Base-by-base conservation (phyloP, 1,140 invertebrate genomes). In the Drosophila ambigua region DNA sequence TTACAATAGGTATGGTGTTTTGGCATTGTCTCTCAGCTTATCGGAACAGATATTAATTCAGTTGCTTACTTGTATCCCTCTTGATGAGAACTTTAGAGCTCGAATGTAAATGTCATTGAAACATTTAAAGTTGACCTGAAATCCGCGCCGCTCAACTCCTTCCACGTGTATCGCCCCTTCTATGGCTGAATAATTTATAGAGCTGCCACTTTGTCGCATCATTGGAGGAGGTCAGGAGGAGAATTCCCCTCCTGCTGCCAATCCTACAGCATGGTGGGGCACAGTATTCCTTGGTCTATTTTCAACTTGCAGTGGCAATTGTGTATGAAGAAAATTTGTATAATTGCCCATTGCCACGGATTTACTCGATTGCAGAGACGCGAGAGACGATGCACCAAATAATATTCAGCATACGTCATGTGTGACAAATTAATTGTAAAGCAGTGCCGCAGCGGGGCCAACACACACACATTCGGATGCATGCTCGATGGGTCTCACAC, bases 341-440 rank as follows among this genome's bases (percentile, higher is more conserved):
- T 87, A 88, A 88, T 87, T 87, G 83, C 75, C 83, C 88, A 87
- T 88, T 88, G 84, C 75, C 64, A 77, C 83, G 83, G 83, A 88
- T 87, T 83, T 87, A 77, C 67, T 79, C 83, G 75, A 87, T 87
- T 82, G 82, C 81, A 77, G 77, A 64, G 71, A 57, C 77, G 59
- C 48, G 31, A 62, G 64, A 55, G 48, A 57, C 71, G 55, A 24
- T 23, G 57, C 51, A 64, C 45, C 41, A 71, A 84, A 79, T 72
- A 72, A 78, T 76, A 72, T 72, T 78, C 51, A 62, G 49, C 67
- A 73, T 77, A 63, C 65, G 65, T 51, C 74, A 59, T 69, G 79
- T 88, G 83, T 87, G 83, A 83, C 83, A 87, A 87, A 88, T 87
- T 87, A 83, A 88, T 77, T 79, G 82, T 71, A 65, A 78, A 64